phyloP scores from a whole-genome alignment of 2,113 vertebrate genomes.

The Australoheros scitulus region DNA sequence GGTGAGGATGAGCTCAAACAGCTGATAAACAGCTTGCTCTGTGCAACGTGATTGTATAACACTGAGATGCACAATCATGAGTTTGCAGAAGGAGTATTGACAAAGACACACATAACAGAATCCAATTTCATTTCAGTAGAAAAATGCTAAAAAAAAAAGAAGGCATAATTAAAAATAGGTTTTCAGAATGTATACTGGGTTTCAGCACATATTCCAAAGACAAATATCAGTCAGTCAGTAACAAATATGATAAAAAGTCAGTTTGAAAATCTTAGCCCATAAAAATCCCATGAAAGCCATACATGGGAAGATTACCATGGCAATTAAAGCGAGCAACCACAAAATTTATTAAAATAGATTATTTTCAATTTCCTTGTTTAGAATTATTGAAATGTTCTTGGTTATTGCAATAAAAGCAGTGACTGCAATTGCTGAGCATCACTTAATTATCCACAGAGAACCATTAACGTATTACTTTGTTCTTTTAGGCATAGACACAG shows the following conservation, averaged over 20 bases:
- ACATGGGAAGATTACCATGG: neutral
- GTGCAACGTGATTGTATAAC: neutral
- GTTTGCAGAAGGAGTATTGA: neutral
- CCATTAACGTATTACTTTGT: neutral
- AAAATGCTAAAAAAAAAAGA: too few species aligned
- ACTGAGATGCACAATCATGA: neutral
- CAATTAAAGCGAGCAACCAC: neutral
- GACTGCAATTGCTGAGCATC: neutral
- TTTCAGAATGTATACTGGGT: too few species aligned
- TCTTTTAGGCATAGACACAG: neutral
- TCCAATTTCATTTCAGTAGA: too few species aligned
- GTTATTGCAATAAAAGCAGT: neutral
- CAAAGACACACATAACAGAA: neutral
- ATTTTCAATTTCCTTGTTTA: neutral
- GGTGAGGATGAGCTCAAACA: slow-evolving; percentile 74
- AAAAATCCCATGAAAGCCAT: neutral
- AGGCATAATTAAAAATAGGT: too few species aligned
- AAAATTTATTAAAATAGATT: neutral
- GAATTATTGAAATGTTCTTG: slow-evolving; percentile 5
- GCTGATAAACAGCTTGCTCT: neutral
- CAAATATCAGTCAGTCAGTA: neutral
- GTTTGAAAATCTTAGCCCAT: neutral
- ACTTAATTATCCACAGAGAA: neutral
- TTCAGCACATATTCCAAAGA: neutral
- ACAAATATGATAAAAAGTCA: neutral